A percentile compares a stretch with the other conserved stretches of the same genome.
Evolutionary conservation across 2,113 vertebrate species (phyloP).

Genomic region (Coptodon bakossiorum): DNA sequence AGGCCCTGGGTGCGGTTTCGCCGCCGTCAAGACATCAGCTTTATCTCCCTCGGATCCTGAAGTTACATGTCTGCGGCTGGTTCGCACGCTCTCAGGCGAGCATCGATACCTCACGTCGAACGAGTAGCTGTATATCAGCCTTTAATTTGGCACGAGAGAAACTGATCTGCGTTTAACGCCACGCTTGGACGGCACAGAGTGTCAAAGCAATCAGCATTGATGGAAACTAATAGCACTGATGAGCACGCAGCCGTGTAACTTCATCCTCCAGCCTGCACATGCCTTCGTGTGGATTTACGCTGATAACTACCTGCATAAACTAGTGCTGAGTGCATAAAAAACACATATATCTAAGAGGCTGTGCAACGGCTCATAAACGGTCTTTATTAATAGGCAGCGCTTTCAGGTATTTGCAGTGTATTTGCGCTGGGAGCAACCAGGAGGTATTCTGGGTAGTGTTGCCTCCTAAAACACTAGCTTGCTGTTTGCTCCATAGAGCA

Average conservation of each 20-base stretch:
- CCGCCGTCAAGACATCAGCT: background rate
- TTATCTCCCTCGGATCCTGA: background rate
- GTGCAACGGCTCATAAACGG: conserved; percentile 48
- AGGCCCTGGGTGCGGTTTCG: background rate
- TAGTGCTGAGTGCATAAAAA: conserved; percentile 39
- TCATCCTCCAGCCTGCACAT: conserved; percentile 49
- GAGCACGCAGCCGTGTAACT: conserved; percentile 32
- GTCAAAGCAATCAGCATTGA: conserved; percentile 29
- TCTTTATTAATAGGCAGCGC: conserved; percentile 47
- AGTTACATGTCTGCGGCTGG: background rate
- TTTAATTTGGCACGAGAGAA: conserved; percentile 44
- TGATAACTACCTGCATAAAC: conserved; percentile 48
- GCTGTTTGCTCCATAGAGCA: conserved; percentile 27
- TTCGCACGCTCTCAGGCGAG: conserved; percentile 15
- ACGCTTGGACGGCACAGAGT: conserved; percentile 12
- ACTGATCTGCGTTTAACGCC: conserved; percentile 26
- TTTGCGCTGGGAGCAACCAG: conserved; percentile 2
- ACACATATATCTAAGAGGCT: conserved; percentile 26
- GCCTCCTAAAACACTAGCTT: conserved; percentile 32
- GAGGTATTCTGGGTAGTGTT: conserved; percentile 29
- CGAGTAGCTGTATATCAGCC: conserved; percentile 38
- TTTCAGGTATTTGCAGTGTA: conserved; percentile 34
- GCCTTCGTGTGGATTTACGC: conserved; percentile 42
- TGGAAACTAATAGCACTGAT: conserved; percentile 55
- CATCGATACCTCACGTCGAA: background rate